These are phyloP conservation scores for Gila robusta DNA, from an alignment of 2,797 vertebrate species.

Conservation along the genomic window DNA sequence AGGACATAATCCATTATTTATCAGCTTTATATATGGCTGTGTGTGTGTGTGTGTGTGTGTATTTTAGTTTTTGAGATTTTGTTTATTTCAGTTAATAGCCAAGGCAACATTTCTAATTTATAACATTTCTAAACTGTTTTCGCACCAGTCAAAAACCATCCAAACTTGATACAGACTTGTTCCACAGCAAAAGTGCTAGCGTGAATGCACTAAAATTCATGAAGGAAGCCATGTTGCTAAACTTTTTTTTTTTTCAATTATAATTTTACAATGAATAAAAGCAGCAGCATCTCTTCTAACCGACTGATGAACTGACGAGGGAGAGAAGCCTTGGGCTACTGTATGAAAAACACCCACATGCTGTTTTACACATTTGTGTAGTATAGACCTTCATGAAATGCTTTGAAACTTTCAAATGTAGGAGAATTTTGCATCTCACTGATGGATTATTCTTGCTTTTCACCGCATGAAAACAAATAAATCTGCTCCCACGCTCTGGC, in stretches of 20 bases:
- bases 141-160: not conserved
- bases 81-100: too few species aligned
- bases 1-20: too few species aligned
- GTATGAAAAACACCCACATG: slow-evolving; percentile 26
- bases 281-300: not conserved
- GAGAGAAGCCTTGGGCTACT: slow-evolving; percentile 20
- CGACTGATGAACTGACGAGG: not conserved
- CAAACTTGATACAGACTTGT: not conserved
- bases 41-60: too few species aligned
- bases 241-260: not conserved
- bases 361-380: slow-evolving; percentile 18
- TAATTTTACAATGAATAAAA: slow-evolving; percentile 17
- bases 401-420: slow-evolving; percentile 4
- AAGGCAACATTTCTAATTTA: too few species aligned
- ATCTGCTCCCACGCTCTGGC: slow-evolving; percentile 6
- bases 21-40: too few species aligned
- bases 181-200: not conserved
- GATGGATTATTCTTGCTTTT: slow-evolving; percentile 39
- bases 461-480: slow-evolving; percentile 31
- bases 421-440: slow-evolving; percentile 9
- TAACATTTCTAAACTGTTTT: not conserved
- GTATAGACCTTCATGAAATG: not conserved
- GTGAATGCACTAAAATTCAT: not conserved
- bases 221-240: not conserved
- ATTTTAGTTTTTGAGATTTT: too few species aligned